These are phyloP conservation scores for Gallinago media DNA, from an alignment of 2,113 vertebrate genomes.

Conservation along the genomic window DNA sequence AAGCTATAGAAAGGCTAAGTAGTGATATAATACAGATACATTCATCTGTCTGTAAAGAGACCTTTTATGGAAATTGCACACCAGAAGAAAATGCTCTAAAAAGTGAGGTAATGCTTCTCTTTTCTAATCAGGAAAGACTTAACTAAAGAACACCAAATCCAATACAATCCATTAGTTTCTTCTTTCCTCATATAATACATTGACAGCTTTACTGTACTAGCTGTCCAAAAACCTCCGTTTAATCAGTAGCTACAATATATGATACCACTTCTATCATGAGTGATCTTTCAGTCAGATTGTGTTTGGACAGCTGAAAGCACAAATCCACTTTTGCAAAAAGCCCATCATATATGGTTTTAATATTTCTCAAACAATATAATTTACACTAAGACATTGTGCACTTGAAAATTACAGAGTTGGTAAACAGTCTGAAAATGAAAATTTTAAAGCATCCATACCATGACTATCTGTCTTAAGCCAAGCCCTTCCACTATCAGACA, in stretches of 20 bases:
- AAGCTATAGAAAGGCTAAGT: background rate
- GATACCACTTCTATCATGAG: background rate
- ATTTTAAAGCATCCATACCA: background rate
- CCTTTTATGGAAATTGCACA: background rate
- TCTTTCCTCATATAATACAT: background rate
- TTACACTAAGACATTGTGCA: background rate
- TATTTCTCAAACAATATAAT: background rate
- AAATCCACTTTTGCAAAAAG: background rate
- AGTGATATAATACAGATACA: background rate
- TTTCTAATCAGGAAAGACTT: background rate
- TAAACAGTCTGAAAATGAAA: background rate
- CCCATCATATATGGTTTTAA: background rate
- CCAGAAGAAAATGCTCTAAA: background rate
- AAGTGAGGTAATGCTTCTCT: background rate
- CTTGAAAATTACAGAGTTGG: background rate
- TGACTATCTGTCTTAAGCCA: background rate
- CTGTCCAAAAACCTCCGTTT: background rate
- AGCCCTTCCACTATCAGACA: background rate
- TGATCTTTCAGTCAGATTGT: background rate
- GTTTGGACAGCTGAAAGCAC: background rate
- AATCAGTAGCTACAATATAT: background rate
- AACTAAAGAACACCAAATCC: background rate
- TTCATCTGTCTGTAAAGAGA: background rate
- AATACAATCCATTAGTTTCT: background rate
- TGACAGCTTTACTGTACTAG: background rate